These are phyloP conservation scores for Daubentonia madagascariensis DNA, from an alignment of 2,113 vertebrate species.

Conservation along the genomic window DNA sequence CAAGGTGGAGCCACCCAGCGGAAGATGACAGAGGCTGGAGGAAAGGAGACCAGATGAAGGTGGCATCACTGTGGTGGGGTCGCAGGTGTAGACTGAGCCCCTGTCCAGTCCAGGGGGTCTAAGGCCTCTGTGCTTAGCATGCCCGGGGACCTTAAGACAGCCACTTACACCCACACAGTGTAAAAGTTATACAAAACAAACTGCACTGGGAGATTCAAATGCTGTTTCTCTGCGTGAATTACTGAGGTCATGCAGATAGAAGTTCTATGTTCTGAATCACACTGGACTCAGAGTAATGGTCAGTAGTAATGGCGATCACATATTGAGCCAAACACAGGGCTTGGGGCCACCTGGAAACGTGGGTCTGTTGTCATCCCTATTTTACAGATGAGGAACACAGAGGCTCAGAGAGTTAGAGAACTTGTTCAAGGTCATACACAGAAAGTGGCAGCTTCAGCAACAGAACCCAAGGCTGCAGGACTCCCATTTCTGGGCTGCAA, in stretches of 20 bases:
- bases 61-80: background rate
- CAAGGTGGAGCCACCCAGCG: slow-evolving; percentile 72
- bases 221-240: background rate
- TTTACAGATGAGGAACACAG: background rate
- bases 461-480: background rate
- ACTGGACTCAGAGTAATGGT: background rate
- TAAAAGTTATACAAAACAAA: background rate
- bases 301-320: rapidly evolving
- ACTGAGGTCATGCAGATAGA: background rate
- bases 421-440: background rate
- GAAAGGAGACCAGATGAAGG: background rate
- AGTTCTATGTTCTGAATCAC: background rate
- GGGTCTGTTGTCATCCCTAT: background rate
- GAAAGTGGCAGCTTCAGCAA: background rate
- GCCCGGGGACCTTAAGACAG: background rate
- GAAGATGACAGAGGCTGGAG: slow-evolving; percentile 84
- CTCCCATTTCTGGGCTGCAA: background rate
- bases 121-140: background rate
- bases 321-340: rapidly evolving
- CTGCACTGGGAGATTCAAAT: background rate
- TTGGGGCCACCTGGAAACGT: background rate
- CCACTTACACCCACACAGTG: rapidly evolving
- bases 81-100: background rate
- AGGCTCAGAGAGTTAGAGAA: background rate
- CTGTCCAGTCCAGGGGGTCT: rapidly evolving